phyloP scores from a whole-genome alignment of 64 coral and sea anemone species.

The Montipora sp. region DNA sequence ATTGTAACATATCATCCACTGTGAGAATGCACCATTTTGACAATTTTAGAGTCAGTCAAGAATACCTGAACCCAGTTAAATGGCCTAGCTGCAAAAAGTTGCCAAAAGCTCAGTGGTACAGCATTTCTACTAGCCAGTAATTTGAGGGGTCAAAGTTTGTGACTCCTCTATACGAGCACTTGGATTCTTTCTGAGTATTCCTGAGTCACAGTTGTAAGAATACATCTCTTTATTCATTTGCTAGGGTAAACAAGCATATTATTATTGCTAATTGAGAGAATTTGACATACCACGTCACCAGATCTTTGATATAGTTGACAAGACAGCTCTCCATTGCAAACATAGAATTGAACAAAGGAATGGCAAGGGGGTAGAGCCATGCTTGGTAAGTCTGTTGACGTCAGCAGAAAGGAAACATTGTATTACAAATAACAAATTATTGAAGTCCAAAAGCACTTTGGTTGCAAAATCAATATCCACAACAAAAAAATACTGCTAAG shows the following conservation, averaged over 20 bases:
- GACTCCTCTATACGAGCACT: no score
- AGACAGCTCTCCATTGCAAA: conserved; percentile 84
- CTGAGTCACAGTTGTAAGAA: no score
- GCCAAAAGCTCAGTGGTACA: no score
- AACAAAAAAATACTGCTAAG: no score
- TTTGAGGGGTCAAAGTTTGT: no score
- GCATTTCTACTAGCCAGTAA: no score
- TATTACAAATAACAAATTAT: background rate
- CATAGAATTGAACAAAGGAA: conserved; percentile 90
- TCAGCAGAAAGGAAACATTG: background rate
- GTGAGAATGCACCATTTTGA: no score
- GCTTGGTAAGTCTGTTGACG: conserved; percentile 67
- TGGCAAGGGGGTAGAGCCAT: conserved; percentile 93
- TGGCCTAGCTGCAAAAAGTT: no score
- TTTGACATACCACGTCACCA: conserved; percentile 77
- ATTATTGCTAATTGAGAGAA: background rate
- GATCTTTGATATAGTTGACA: conserved; percentile 93
- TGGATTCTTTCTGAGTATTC: no score
- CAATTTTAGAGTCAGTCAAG: no score
- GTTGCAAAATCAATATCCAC: background rate
- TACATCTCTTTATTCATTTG: background rate
- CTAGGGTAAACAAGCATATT: background rate
- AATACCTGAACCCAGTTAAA: no score
- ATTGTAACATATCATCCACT: no score
- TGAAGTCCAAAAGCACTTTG: background rate